These are phyloP conservation scores for Pterobdella sp. DNA, from an alignment of 2,888 invertebrate species.

Conservation along the genomic window DNA sequence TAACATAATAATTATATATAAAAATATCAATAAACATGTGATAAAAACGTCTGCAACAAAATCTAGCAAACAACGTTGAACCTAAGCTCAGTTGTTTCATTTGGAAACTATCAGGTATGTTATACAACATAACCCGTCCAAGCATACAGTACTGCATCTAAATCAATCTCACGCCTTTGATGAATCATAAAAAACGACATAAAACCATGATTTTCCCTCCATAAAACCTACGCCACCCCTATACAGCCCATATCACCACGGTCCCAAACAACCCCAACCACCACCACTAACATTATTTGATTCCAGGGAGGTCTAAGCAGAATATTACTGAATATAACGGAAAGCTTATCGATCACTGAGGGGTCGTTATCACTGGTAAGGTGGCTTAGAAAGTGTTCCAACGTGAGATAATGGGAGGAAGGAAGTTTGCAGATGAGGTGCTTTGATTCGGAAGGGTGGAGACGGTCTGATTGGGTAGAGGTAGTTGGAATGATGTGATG, in stretches of 20 bases:
- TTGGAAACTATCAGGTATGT: no score
- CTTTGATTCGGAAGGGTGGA: slow-evolving; percentile 59
- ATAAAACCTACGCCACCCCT: not conserved
- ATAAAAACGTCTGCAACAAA: no score
- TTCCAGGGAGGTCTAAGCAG: slow-evolving; percentile 69
- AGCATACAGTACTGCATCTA: no score
- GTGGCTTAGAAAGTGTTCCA: slow-evolving; percentile 64
- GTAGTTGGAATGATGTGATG: slow-evolving; percentile 51
- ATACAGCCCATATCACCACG: not conserved
- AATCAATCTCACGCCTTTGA: no score
- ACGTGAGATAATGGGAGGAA: slow-evolving; percentile 59
- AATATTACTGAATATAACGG: slow-evolving; percentile 67
- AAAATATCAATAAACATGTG: no score
- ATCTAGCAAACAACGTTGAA: no score
- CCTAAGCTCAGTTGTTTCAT: no score
- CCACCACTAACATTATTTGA: slow-evolving; percentile 53
- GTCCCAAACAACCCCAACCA: not conserved
- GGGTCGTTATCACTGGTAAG: slow-evolving; percentile 53
- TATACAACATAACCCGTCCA: no score
- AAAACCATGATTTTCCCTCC: not conserved
- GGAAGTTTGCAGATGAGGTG: slow-evolving; percentile 61
- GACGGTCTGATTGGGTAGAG: slow-evolving; percentile 63
- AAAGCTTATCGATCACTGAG: slow-evolving; percentile 57
- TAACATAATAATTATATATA: no score
- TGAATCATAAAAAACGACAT: no score